phyloP scores from a whole-genome alignment of 2,888 invertebrate species.

The Tinea pellionella region DNA sequence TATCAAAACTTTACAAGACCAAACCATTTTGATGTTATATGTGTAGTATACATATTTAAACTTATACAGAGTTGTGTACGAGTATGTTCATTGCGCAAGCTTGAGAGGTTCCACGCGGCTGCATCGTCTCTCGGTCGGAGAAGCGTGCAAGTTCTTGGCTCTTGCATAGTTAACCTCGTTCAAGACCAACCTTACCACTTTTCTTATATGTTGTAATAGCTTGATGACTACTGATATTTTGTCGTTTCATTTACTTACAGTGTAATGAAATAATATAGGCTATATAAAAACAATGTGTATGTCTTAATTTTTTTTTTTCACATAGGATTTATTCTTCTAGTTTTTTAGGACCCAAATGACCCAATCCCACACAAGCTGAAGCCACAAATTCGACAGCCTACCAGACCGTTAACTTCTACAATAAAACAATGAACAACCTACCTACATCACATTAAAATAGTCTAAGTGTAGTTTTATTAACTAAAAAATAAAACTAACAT shows the following conservation, averaged over 20 bases:
- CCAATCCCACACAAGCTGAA: too few species aligned
- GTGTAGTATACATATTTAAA: neutral
- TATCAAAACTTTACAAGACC: neutral
- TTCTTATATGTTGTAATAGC: constrained; percentile 8
- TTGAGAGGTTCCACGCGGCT: neutral
- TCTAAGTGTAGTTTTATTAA: too few species aligned
- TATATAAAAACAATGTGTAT: too few species aligned
- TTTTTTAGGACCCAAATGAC: too few species aligned
- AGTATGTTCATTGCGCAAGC: constrained; percentile 41
- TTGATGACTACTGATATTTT: neutral
- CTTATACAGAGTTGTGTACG: neutral
- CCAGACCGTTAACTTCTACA: too few species aligned
- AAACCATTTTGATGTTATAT: neutral
- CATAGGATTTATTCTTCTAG: too few species aligned
- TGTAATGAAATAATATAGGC: too few species aligned
- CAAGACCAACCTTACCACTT: constrained; percentile 25
- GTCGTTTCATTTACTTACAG: neutral
- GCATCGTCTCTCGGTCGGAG: neutral
- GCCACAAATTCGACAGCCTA: too few species aligned
- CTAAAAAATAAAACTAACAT: too few species aligned
- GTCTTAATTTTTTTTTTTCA: too few species aligned
- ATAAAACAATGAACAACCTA: too few species aligned
- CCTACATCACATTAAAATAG: too few species aligned
- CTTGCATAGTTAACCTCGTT: constrained; percentile 42
- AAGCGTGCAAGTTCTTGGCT: constrained; percentile 50